These are phyloP conservation scores for Lithophane socia DNA, from an alignment of 2,888 invertebrate genomes.

Conservation along the genomic window DNA sequence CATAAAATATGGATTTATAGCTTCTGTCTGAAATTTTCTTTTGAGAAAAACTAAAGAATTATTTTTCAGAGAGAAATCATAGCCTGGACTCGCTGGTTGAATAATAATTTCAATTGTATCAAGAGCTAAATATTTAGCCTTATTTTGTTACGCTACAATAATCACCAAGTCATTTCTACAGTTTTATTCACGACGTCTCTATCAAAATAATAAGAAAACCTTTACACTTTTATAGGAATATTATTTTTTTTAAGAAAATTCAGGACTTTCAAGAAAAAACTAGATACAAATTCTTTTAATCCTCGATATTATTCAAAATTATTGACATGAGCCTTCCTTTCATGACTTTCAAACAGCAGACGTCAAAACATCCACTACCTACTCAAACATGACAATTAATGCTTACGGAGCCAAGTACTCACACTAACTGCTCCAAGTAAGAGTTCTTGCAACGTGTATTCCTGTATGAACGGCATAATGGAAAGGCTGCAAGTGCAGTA, in stretches of 20 bases:
- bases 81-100: neutral
- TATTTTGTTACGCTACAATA: neutral
- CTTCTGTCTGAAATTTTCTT: neutral
- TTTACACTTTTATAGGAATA: neutral
- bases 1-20: constrained; percentile 32
- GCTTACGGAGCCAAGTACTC: constrained; percentile 1
- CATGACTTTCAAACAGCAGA: neutral
- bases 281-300: too few relatives aligned
- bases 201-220: neutral
- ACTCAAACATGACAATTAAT: constrained; percentile 7
- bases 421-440: constrained; percentile 8
- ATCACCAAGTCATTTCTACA: neutral
- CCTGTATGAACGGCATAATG: constrained; percentile 21
- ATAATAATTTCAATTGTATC: constrained; percentile 14
- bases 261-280: neutral
- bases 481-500: constrained; percentile 15
- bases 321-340: neutral
- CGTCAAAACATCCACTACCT: neutral
- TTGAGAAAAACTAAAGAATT: neutral
- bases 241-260: too few relatives aligned
- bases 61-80: neutral
- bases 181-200: neutral
- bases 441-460: constrained; percentile 3
- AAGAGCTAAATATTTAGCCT: neutral
- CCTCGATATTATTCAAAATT: neutral